These are phyloP conservation scores for Zygaena filipendulae DNA, from an alignment of 2,888 invertebrate species.

Conservation along the genomic window DNA sequence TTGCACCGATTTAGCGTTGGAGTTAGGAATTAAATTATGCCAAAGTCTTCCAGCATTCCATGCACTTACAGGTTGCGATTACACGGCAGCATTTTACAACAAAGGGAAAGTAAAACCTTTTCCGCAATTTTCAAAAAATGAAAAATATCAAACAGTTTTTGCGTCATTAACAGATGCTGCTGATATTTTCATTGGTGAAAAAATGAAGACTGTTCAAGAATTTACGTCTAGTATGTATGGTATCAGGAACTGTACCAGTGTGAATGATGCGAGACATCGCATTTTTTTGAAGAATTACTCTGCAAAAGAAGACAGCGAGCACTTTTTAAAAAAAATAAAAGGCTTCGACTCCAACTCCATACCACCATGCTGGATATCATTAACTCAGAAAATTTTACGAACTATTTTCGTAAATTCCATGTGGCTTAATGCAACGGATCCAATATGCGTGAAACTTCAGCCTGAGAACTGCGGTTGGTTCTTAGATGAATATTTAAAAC, in stretches of 20 bases:
- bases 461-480: conserved; percentile 20
- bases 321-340: conserved; percentile 24
- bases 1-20: conserved; percentile 13
- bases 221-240: conserved; percentile 26
- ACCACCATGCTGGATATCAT: conserved; percentile 22
- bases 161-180: conserved; percentile 3
- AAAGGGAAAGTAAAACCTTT: conserved; percentile 22
- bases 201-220: conserved; percentile 25
- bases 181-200: conserved; percentile 18
- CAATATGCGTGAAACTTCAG: conserved; percentile 16
- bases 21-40: conserved; percentile 9
- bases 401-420: conserved; percentile 19
- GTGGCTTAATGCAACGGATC: conserved; percentile 20
- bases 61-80: conserved; percentile 16
- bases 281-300: conserved; percentile 23
- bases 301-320: conserved; percentile 21
- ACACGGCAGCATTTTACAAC: conserved; percentile 18
- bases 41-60: conserved; percentile 16
- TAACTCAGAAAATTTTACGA: conserved; percentile 20
- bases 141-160: conserved; percentile 19
- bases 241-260: conserved; percentile 20
- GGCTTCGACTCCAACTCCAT: conserved; percentile 21
- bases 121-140: conserved; percentile 21
- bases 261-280: conserved; percentile 24
- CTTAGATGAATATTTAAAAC: conserved; percentile 14